These are phyloP conservation scores for Pristionchus maxplancki DNA, from an alignment of 2,888 invertebrate genomes.

Conservation along the genomic window DNA sequence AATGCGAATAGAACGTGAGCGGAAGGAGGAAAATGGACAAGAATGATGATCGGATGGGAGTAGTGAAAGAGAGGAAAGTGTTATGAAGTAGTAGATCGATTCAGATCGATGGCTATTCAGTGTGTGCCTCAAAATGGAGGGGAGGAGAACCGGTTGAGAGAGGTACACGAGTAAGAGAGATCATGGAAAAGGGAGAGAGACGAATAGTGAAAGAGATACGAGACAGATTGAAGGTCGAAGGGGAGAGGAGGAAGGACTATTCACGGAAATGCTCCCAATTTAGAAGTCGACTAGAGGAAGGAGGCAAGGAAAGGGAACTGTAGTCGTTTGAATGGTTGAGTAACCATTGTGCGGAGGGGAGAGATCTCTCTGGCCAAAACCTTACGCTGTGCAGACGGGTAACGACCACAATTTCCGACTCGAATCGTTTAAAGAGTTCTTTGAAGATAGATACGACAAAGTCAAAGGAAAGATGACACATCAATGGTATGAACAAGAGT, in stretches of 20 bases:
- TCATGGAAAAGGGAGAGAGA: background rate
- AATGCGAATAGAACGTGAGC: background rate
- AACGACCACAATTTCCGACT: background rate
- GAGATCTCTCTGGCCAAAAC: background rate
- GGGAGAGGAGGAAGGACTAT: background rate
- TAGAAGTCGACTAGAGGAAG: constrained; percentile 18
- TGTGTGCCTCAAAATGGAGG: constrained; percentile 34
- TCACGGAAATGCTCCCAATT: constrained; percentile 39
- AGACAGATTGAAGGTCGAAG: constrained; percentile 35
- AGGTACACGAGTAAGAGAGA: constrained; percentile 10
- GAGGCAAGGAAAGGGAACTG: constrained; percentile 7
- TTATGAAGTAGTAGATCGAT: constrained; percentile 40
- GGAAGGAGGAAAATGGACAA: constrained; percentile 7
- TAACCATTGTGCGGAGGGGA: background rate
- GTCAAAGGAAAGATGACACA: too few species aligned
- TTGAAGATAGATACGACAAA: background rate
- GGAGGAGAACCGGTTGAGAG: background rate
- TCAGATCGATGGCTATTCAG: constrained; percentile 38
- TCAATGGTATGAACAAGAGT: too few species aligned
- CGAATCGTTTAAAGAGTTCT: background rate
- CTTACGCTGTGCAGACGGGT: background rate
- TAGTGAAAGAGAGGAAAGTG: background rate
- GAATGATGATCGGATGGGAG: constrained; percentile 19
- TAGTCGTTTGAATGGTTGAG: constrained; percentile 21
- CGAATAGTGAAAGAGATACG: background rate